Evolutionary conservation across 1,140 invertebrate genomes (phyloP).

Genomic region (Drosophila nebulosa): DNA sequence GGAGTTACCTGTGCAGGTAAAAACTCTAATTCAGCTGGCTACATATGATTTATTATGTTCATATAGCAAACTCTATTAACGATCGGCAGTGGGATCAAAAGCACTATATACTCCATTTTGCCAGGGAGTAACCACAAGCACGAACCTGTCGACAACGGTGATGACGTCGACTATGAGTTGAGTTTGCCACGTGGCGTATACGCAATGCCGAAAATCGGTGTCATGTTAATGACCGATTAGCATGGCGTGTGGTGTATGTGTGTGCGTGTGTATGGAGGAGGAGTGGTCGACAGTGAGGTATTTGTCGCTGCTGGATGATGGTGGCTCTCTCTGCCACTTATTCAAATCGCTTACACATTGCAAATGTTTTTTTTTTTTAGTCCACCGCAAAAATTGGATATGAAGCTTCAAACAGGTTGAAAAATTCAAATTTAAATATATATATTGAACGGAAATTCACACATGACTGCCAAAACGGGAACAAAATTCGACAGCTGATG

Average conservation of each 20-base stretch:
- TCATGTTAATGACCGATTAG: constrained; percentile 75
- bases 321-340: neutral
- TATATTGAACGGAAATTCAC: too few species aligned
- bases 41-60: too few species aligned
- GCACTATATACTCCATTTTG: too few species aligned
- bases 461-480: too few species aligned
- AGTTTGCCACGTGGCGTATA: constrained; percentile 38
- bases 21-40: too few species aligned
- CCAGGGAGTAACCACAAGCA: neutral
- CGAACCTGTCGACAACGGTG: neutral
- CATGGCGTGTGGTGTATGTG: constrained; percentile 26
- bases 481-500: too few species aligned
- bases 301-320: neutral
- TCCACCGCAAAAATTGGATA: neutral
- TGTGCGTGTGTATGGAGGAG: neutral
- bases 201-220: constrained; percentile 63
- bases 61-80: too few species aligned
- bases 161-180: neutral
- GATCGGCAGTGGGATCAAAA: too few species aligned
- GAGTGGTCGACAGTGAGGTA: neutral
- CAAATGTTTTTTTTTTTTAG: neutral
- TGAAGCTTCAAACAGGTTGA: too few species aligned
- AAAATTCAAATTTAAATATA: too few species aligned
- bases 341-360: neutral
- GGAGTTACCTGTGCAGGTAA: too few species aligned